A percentile compares a stretch with the other conserved stretches of the same genome.
phyloP scores from a whole-genome alignment of 2,113 vertebrate species.

The Menidia beryllina region DNA sequence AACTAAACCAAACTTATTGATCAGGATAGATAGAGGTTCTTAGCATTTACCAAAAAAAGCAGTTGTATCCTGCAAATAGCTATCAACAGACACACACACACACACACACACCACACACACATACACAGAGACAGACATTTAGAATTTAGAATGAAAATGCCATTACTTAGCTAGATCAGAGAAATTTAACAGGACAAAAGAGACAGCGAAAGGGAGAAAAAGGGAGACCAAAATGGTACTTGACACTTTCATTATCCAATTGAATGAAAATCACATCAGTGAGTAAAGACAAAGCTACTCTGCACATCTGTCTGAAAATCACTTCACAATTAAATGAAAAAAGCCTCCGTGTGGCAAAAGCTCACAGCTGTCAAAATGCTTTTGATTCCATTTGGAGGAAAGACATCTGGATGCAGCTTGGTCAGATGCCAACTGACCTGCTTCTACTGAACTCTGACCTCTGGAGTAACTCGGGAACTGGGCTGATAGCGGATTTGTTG shows the following conservation, averaged over 20 bases:
- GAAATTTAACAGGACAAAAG: conserved; percentile 44
- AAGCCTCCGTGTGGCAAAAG: conserved; percentile 23
- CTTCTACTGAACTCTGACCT: conserved; percentile 63
- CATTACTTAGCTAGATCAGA: conserved; percentile 68
- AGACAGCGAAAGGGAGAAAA: conserved; percentile 36
- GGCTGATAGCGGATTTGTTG: conserved; percentile 65
- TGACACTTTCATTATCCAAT: conserved; percentile 79
- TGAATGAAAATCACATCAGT: conserved; percentile 71
- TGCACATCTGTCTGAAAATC: conserved; percentile 69
- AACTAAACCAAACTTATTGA: conserved; percentile 28
- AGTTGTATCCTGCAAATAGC: conserved; percentile 47
- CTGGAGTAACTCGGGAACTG: conserved; percentile 38
- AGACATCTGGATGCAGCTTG: conserved; percentile 47
- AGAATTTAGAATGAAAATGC: conserved; percentile 71
- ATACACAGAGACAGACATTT: conserved; percentile 4
- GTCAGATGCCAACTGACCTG: conserved; percentile 61
- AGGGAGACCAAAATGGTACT: conserved; percentile 49
- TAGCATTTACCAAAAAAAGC: conserved; percentile 60
- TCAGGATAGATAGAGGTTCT: conserved; percentile 62
- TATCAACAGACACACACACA: conserved; percentile 15
- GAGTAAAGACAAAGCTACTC: conserved; percentile 48
- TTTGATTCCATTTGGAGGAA: conserved; percentile 64
- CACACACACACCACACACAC: background rate
- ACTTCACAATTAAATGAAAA: conserved; percentile 65
- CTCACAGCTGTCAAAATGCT: conserved; percentile 34